Evolutionary conservation across 2,113 vertebrate species (phyloP).

Genomic region (Sardina pilchardus): DNA sequence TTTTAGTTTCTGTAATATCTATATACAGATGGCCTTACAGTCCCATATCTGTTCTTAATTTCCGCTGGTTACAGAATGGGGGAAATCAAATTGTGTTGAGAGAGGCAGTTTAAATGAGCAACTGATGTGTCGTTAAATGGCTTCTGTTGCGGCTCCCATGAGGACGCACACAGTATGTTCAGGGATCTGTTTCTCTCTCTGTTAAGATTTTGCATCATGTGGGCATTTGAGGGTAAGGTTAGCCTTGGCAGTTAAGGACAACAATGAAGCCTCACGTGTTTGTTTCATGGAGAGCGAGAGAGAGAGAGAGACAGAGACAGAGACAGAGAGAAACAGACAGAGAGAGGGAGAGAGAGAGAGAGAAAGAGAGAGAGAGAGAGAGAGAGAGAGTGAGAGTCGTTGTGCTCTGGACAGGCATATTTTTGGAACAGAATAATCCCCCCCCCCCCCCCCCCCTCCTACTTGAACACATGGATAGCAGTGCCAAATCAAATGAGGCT

Average conservation of each 20-base stretch:
- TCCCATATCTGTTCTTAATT: neutral
- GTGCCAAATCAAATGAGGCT: constrained; percentile 11
- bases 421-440: neutral
- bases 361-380: neutral
- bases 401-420: neutral
- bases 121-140: neutral
- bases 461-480: neutral
- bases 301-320: neutral
- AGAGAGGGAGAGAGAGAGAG: neutral
- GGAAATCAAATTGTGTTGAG: neutral
- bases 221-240: neutral
- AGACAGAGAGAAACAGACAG: neutral
- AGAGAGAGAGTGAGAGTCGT: neutral
- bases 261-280: neutral
- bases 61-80: neutral
- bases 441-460: neutral
- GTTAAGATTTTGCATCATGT: constrained; percentile 6
- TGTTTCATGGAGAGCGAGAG: neutral
- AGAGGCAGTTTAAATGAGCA: neutral
- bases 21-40: neutral
- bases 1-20: neutral
- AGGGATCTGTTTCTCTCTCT: neutral
- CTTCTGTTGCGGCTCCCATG: neutral
- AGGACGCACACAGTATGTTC: neutral
- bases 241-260: neutral